These are phyloP conservation scores for Vanessa cardui DNA, from an alignment of 2,888 invertebrate genomes.

Conservation along the genomic window DNA sequence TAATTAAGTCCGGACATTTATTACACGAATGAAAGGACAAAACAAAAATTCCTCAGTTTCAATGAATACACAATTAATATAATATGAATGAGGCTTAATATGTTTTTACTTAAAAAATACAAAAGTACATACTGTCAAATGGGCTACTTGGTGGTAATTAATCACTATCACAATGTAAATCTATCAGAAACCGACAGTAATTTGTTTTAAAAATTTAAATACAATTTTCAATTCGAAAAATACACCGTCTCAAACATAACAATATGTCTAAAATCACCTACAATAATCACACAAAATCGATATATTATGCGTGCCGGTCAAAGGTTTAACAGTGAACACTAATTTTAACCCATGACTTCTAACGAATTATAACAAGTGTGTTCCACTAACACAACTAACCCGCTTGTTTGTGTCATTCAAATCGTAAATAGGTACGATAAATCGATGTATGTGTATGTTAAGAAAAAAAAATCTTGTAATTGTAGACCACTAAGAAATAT, in stretches of 20 bases:
- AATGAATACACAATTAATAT: no score
- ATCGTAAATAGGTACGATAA: no score
- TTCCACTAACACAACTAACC: conserved; percentile 52
- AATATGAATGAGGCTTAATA: no score
- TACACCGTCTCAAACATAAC: conserved; percentile 7
- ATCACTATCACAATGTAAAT: no score
- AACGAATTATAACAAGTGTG: conserved; percentile 36
- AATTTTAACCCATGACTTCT: conserved; percentile 45
- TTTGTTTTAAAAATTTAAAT: not conserved
- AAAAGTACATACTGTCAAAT: no score
- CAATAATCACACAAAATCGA: conserved; percentile 26
- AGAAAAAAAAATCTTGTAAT: no score
- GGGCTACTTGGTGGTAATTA: no score
- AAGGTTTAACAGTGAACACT: conserved; percentile 49
- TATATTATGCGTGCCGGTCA: conserved; percentile 45
- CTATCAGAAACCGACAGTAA: no score
- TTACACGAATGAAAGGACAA: not conserved
- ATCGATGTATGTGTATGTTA: no score
- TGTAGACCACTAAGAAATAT: not conserved
- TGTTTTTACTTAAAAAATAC: no score
- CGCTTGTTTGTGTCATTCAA: conserved; percentile 55
- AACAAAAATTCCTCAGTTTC: not conserved
- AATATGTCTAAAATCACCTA: conserved; percentile 31
- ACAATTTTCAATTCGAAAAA: not conserved
- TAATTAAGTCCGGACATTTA: conserved; percentile 12